These are phyloP conservation scores for Mnemiopsis leidyi DNA, from an alignment of 37 sponge, comb jelly and placozoan genomes.

Conservation along the genomic window DNA sequence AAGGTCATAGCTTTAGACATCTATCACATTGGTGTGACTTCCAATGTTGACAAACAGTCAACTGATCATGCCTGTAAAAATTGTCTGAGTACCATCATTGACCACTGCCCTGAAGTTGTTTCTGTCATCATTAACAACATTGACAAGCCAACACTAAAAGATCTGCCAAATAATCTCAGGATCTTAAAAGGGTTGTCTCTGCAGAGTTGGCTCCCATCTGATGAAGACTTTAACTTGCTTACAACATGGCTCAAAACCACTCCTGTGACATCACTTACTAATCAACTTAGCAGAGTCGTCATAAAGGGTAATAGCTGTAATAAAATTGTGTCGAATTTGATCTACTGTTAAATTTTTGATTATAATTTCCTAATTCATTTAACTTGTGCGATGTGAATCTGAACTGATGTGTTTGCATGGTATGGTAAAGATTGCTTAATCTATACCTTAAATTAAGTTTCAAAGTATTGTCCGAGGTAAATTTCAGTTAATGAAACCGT, in stretches of 20 bases:
- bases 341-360: background rate
- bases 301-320: background rate
- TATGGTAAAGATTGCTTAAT: too few species aligned
- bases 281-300: constrained; percentile 49
- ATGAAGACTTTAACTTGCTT: constrained; percentile 60
- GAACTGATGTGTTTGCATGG: too few species aligned
- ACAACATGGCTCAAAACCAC: constrained; percentile 37
- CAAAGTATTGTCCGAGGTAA: too few species aligned
- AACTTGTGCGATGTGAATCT: too few species aligned
- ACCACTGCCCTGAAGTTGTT: constrained; percentile 46
- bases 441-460: background rate
- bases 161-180: constrained; percentile 30
- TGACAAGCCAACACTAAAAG: constrained; percentile 38
- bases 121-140: constrained; percentile 27
- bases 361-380: background rate
- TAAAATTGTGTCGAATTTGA: background rate
- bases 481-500: too few species aligned
- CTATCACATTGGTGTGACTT: constrained; percentile 43
- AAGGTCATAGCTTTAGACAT: constrained; percentile 55
- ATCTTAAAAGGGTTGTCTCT: constrained; percentile 14
- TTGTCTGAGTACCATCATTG: constrained; percentile 44
- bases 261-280: background rate
- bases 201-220: background rate
- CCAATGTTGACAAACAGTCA: constrained; percentile 32
- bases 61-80: constrained; percentile 49